Evolutionary conservation across 2,888 invertebrate species (phyloP).

Genomic region (Drosophila affinis): DNA sequence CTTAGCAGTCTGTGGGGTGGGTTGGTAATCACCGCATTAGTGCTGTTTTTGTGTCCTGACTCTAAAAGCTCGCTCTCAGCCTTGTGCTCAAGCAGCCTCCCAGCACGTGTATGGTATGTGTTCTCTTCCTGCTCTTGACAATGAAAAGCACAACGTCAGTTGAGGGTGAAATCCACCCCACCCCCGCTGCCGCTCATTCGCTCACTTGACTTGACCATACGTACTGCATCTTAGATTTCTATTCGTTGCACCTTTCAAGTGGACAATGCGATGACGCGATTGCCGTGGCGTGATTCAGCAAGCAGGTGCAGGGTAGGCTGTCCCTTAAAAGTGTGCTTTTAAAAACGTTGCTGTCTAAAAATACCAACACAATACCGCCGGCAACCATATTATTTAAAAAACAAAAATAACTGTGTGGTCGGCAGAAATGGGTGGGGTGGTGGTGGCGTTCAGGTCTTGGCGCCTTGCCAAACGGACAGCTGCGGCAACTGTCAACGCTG

Average conservation of each 20-base stretch:
- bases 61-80: conserved; percentile 9
- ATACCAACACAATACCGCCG: background rate
- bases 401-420: background rate
- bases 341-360: conserved; percentile 30
- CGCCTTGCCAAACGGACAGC: conserved; percentile 53
- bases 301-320: background rate
- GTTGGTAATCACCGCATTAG: conserved; percentile 8
- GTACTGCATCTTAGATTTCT: background rate
- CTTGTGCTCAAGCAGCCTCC: background rate
- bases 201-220: no score
- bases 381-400: background rate
- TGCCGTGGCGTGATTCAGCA: conserved; percentile 22
- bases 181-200: background rate
- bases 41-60: conserved; percentile 9
- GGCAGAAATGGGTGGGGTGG: background rate
- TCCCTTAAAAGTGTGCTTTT: conserved; percentile 52
- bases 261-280: background rate
- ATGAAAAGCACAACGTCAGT: conserved; percentile 47
- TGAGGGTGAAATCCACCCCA: background rate
- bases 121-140: conserved; percentile 53
- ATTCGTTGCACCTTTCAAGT: background rate
- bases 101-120: background rate
- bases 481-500: conserved; percentile 67
- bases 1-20: background rate
- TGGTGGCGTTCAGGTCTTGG: conserved; percentile 39